A percentile compares a stretch with the other conserved stretches of the same genome.
Evolutionary conservation across 2,113 vertebrate genomes (phyloP).

Genomic region (Eublepharis macularius): DNA sequence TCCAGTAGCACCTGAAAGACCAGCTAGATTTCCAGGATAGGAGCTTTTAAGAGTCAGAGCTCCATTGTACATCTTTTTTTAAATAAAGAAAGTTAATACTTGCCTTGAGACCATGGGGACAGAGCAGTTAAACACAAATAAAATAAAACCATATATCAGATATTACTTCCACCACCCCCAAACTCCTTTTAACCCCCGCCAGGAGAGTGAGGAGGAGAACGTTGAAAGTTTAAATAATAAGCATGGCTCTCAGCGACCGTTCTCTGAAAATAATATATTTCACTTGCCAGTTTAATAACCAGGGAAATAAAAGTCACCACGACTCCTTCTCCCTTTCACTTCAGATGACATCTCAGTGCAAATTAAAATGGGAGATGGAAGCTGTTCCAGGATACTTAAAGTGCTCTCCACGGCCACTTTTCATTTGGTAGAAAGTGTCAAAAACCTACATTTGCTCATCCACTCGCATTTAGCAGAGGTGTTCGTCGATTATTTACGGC

Average conservation of each 20-base stretch:
- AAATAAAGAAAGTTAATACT: not conserved
- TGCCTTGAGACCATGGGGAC: not conserved
- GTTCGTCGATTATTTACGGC: conserved; percentile 71
- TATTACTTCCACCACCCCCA: not conserved
- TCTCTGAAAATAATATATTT: conserved; percentile 38
- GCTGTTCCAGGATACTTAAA: conserved; percentile 34
- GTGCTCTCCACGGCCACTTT: conserved; percentile 36
- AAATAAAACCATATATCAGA: not conserved
- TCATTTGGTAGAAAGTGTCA: conserved; percentile 64
- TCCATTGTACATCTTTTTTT: not conserved
- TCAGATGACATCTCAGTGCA: conserved; percentile 19
- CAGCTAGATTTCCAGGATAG: too few species aligned
- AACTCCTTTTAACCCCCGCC: conserved; percentile 20
- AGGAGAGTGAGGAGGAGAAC: conserved; percentile 29
- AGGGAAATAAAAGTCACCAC: conserved; percentile 39
- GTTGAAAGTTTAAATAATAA: conserved; percentile 37
- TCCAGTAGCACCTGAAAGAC: too few species aligned
- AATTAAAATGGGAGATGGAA: conserved; percentile 57
- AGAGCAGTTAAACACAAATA: conserved; percentile 8
- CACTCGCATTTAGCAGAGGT: conserved; percentile 68
- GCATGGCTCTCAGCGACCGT: conserved; percentile 18
- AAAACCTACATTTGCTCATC: conserved; percentile 67
- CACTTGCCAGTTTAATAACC: conserved; percentile 37
- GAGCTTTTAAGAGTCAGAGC: too few species aligned
- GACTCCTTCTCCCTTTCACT: conserved; percentile 17